These are phyloP conservation scores for Rhabdornis inornatus DNA, from an alignment of 2,113 vertebrate genomes.

Conservation along the genomic window DNA sequence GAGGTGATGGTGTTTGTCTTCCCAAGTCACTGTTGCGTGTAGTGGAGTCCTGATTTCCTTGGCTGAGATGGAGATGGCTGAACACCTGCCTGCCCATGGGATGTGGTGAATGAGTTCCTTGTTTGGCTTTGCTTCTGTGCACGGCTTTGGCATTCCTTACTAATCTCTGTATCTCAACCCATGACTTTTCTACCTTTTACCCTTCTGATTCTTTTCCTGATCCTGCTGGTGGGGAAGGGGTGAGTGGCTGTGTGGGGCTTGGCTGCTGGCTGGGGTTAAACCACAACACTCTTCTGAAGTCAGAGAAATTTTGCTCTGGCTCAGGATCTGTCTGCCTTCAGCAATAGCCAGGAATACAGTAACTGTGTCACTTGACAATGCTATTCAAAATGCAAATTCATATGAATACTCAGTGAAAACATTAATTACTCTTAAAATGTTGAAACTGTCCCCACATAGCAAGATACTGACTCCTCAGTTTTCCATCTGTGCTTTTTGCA, in stretches of 20 bases:
- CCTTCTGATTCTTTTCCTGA: background rate
- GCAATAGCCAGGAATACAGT: background rate
- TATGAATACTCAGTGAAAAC: background rate
- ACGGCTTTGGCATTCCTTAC: background rate
- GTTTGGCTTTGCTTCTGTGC: background rate
- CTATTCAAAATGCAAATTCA: background rate
- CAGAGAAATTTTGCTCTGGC: background rate
- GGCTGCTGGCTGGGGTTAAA: background rate
- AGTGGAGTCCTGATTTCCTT: background rate
- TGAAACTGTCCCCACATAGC: background rate
- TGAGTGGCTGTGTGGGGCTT: background rate
- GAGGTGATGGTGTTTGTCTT: background rate
- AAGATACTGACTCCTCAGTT: background rate
- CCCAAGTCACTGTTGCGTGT: background rate
- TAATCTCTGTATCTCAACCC: background rate
- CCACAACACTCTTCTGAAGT: background rate
- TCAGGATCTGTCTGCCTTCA: background rate
- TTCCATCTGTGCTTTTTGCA: background rate
- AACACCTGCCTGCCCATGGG: background rate
- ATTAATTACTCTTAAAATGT: slow-evolving; percentile 4
- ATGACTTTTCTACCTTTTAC: background rate
- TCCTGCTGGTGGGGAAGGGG: background rate
- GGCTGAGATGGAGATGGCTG: background rate
- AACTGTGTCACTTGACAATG: background rate
- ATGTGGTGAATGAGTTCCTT: background rate